phyloP scores from a whole-genome alignment of 1,140 invertebrate genomes.

The Anoplophora glabripennis region DNA sequence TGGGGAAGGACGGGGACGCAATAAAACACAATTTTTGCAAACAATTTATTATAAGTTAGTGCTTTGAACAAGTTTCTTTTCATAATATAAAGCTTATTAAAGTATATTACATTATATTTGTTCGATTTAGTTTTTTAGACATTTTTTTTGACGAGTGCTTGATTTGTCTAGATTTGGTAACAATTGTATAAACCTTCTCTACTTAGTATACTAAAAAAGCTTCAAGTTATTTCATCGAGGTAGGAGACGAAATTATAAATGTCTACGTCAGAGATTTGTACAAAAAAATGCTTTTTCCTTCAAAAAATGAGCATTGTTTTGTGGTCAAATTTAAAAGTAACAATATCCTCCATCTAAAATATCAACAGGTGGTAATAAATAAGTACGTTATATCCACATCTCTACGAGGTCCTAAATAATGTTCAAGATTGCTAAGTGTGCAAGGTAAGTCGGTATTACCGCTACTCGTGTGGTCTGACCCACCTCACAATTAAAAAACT shows the following conservation, averaged over 20 bases:
- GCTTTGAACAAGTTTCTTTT: conserved; percentile 38
- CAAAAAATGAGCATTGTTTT: conserved; percentile 13
- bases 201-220: conserved; percentile 17
- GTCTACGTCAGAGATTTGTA: neutral
- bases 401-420: conserved; percentile 13
- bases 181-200: conserved; percentile 30
- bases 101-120: conserved; percentile 32
- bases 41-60: conserved; percentile 46
- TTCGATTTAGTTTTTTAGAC: conserved; percentile 8
- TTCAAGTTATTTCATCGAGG: conserved; percentile 22
- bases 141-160: conserved; percentile 23
- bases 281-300: conserved; percentile 9
- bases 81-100: conserved; percentile 39
- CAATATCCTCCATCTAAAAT: conserved; percentile 14
- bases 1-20: neutral
- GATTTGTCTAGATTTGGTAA: conserved; percentile 32
- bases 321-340: conserved; percentile 9
- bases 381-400: conserved; percentile 16
- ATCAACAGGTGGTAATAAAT: conserved; percentile 27
- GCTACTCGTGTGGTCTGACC: neutral
- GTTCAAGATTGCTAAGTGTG: conserved; percentile 2
- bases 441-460: neutral
- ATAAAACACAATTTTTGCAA: conserved; percentile 35
- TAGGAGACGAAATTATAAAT: conserved; percentile 18
- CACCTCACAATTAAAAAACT: conserved; percentile 5